Conservation (phyloP, 1,140 invertebrate genomes). For the Mactra quadrangularis region DNA sequence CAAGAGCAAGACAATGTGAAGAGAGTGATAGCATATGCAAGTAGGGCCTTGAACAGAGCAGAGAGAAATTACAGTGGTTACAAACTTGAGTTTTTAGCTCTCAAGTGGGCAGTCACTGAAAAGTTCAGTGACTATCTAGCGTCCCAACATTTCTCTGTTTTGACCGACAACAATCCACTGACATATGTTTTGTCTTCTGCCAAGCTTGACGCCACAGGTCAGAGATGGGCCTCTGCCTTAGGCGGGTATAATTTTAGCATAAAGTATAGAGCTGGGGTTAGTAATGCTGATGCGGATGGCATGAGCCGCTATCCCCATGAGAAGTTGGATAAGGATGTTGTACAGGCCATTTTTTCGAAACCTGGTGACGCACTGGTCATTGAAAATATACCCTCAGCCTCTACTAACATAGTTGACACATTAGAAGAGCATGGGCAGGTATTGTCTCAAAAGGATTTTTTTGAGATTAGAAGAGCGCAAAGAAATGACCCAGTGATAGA, state of each 20-base stretch:
- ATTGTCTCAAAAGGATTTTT: not conserved
- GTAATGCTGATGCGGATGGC: too few species aligned
- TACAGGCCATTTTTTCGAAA: not conserved
- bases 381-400: too few species aligned
- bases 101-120: conserved; percentile 58
- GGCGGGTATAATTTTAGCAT: conserved; percentile 50
- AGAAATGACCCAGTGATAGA: not conserved
- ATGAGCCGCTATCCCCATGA: too few species aligned
- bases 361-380: not conserved
- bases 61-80: conserved; percentile 44
- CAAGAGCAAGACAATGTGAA: not conserved
- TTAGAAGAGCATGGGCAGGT: too few species aligned
- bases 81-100: conserved; percentile 34
- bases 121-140: conserved; percentile 59
- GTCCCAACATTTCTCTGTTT: conserved; percentile 22
- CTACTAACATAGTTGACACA: not conserved
- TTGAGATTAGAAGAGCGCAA: conserved; percentile 4
- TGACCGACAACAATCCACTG: conserved; percentile 55
- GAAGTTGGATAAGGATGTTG: not conserved
- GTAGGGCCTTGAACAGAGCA: conserved; percentile 33
- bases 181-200: conserved; percentile 60
- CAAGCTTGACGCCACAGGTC: conserved; percentile 60
- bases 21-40: conserved; percentile 16
- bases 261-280: conserved; percentile 41
- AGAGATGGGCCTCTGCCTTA: conserved; percentile 60